phyloP scores from a whole-genome alignment of 1,140 invertebrate genomes.

The Aphis craccivora region DNA sequence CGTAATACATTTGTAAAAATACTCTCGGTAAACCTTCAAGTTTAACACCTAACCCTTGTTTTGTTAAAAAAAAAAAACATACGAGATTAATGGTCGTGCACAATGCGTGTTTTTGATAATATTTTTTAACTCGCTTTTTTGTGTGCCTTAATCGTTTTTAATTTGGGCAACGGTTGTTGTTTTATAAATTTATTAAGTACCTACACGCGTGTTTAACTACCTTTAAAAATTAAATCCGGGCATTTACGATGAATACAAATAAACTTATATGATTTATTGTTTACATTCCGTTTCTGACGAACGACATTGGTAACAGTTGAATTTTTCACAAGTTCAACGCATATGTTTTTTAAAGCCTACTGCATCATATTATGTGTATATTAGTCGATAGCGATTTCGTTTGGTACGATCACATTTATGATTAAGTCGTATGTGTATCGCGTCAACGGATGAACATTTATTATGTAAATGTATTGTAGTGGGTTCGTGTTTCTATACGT shows the following conservation, averaged over 20 bases:
- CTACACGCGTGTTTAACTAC: not conserved
- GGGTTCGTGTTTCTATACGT: not conserved
- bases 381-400: not conserved
- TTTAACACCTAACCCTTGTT: constrained; percentile 8
- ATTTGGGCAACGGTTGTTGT: not conserved
- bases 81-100: not conserved
- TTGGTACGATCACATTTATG: not conserved
- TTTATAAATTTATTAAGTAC: not conserved
- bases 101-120: not conserved
- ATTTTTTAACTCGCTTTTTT: not conserved
- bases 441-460: not conserved
- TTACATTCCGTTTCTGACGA: not conserved
- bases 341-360: not conserved
- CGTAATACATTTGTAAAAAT: not conserved
- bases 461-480: not conserved
- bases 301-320: not conserved
- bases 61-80: too few relatives aligned
- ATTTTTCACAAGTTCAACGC: not conserved
- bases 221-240: not conserved
- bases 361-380: not conserved
- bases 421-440: not conserved
- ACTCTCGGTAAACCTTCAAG: not conserved
- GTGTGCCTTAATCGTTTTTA: constrained; percentile 4
- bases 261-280: not conserved
- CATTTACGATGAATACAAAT: not conserved